These are phyloP conservation scores for Lagorchestes hirsutus DNA, from an alignment of 2,797 vertebrate genomes.

Conservation along the genomic window DNA sequence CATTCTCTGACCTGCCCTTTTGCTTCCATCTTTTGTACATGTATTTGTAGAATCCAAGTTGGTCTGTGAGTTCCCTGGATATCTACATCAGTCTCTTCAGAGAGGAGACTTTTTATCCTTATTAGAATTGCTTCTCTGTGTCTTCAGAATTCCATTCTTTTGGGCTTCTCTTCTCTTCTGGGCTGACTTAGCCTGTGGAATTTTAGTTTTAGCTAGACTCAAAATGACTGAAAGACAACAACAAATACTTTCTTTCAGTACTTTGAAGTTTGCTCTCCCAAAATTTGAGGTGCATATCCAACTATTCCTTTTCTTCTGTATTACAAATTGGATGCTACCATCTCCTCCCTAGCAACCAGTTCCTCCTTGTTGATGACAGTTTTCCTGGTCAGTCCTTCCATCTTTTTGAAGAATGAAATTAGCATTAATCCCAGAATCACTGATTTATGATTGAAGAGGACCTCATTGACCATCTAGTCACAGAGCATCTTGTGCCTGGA, in stretches of 20 bases:
- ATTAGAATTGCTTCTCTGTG: not conserved
- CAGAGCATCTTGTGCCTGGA: not conserved
- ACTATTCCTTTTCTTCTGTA: not conserved
- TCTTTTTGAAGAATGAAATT: not conserved
- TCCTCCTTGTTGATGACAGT: not conserved
- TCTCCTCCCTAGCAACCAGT: not conserved
- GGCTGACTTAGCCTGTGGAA: not conserved
- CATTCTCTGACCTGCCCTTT: not conserved
- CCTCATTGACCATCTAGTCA: not conserved
- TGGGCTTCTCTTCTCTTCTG: not conserved
- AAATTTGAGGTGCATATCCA: not conserved
- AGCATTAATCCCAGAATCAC: not conserved
- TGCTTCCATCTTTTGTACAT: not conserved
- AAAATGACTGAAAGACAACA: not conserved
- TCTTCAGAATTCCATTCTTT: not conserved
- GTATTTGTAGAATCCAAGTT: not conserved
- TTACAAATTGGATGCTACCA: not conserved
- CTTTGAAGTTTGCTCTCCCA: not conserved
- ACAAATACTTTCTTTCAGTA: not conserved
- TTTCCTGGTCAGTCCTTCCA: not conserved
- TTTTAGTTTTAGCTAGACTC: not conserved
- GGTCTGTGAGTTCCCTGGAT: not conserved
- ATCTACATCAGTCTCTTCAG: not conserved
- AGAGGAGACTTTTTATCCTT: not conserved
- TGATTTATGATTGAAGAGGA: not conserved